These are phyloP conservation scores for Mythimna impura DNA, from an alignment of 2,888 invertebrate genomes.

Conservation along the genomic window DNA sequence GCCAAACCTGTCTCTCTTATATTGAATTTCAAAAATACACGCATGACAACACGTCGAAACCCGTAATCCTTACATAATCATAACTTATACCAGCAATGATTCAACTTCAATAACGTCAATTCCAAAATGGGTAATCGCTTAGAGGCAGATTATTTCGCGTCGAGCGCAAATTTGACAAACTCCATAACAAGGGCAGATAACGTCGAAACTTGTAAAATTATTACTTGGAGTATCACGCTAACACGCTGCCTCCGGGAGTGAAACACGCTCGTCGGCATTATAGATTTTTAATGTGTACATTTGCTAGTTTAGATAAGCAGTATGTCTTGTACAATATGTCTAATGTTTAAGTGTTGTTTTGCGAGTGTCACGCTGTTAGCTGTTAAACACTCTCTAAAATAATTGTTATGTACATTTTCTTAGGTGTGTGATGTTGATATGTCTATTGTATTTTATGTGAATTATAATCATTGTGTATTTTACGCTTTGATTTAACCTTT, in stretches of 20 bases:
- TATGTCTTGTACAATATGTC: conserved; percentile 17
- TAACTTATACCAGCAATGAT: conserved; percentile 24
- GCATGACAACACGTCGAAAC: background rate
- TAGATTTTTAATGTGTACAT: conserved; percentile 38
- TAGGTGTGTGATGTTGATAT: background rate
- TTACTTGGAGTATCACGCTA: conserved; percentile 48
- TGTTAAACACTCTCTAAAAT: conserved; percentile 17
- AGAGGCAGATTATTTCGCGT: conserved; percentile 57
- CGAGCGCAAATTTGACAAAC: conserved; percentile 61
- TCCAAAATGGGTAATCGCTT: conserved; percentile 46
- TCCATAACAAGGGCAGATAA: conserved; percentile 57
- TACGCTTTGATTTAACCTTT: background rate
- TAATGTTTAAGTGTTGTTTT: background rate
- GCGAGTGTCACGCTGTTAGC: conserved; percentile 1
- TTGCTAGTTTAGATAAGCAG: conserved; percentile 20
- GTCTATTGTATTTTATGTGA: background rate
- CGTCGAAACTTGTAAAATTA: conserved; percentile 60
- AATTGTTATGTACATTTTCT: background rate
- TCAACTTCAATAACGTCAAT: conserved; percentile 46
- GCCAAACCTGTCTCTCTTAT: background rate
- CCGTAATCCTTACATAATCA: conserved; percentile 3
- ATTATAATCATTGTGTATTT: background rate
- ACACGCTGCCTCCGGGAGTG: conserved; percentile 24
- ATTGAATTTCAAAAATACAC: background rate
- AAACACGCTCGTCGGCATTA: conserved; percentile 32